Evolutionary conservation across 2,888 invertebrate genomes (phyloP), one percentile per base, ranked within the genome.

Genomic region (Ochlodes sylvanus): DNA sequence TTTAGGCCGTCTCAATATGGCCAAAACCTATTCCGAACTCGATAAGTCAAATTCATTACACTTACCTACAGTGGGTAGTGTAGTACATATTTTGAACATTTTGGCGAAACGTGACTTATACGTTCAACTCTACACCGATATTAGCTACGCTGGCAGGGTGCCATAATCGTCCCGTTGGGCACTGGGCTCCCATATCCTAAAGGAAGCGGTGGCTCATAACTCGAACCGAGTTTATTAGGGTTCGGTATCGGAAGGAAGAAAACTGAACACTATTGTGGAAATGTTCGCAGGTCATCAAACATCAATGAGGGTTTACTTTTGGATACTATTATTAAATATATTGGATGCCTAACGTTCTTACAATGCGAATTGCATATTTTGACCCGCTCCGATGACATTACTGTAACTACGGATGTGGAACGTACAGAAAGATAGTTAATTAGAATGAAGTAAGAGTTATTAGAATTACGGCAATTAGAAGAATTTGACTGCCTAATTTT

Each of bases 81-180:
- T 67, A 72, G 60, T 69, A n/a, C n/a, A n/a, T n/a, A 72, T 74
- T 86, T 79, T 83, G 83, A 81, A 79, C 80, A 85, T 87, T 88
- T 85, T 84, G 79, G 84, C 76, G 76, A 81, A 82, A 87, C 84
- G 85, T 87, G 87, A 88, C 85, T 85, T 87, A 87, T 82, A 78
- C 79, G 77, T 83, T 84, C 76, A 78, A 82, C 77, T 82, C 77
- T 77, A 79, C 76, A 75, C 76, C 76, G 81, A 82, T 87, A 85
- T 85, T 87, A 85, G 81, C 80, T 84, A 81, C 77, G 81, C 78
- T 90, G 90, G 91, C 90, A 80, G 75, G 70, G 72, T 76, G 90
- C 90, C 90, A 90, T 88, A 87, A 88, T 84, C 80, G 86, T 73
- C 54, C 75, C 76, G 79, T 76, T 78, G 80, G 80, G 81, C 80